Evolutionary conservation across 2,113 vertebrate genomes (phyloP).

Genomic region (Trinectes maculatus): DNA sequence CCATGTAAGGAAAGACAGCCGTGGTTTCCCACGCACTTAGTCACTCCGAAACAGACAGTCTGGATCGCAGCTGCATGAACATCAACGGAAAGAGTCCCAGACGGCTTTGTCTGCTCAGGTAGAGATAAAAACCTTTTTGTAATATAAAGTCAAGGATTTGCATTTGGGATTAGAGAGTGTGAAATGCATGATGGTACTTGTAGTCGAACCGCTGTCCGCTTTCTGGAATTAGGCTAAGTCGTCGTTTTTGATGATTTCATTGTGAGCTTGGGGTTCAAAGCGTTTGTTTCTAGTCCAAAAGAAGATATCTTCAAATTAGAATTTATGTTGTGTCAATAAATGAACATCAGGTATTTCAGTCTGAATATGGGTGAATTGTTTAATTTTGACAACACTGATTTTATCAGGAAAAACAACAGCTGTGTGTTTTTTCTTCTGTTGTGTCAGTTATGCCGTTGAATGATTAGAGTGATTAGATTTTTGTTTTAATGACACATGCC

Average conservation of each 20-base stretch:
- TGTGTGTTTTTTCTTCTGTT: too few species aligned
- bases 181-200: constrained; percentile 12
- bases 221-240: background rate
- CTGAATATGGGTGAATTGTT: too few species aligned
- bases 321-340: too few species aligned
- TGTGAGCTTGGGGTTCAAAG: too few species aligned
- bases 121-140: constrained; percentile 22
- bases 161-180: background rate
- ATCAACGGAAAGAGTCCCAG: constrained; percentile 21
- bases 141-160: background rate
- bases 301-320: too few species aligned
- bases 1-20: constrained; percentile 61
- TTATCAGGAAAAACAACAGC: too few species aligned
- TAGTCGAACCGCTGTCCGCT: background rate
- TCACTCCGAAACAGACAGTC: constrained; percentile 40
- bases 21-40: constrained; percentile 58
- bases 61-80: constrained; percentile 46
- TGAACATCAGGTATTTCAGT: too few species aligned
- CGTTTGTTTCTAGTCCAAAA: too few species aligned
- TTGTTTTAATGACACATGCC: constrained; percentile 14
- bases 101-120: constrained; percentile 55
- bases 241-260: constrained; percentile 6
- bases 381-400: too few species aligned
- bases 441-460: background rate
- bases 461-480: constrained; percentile 5